These are phyloP conservation scores for Sacculina carcini DNA, from an alignment of 2,888 invertebrate genomes.

Conservation along the genomic window DNA sequence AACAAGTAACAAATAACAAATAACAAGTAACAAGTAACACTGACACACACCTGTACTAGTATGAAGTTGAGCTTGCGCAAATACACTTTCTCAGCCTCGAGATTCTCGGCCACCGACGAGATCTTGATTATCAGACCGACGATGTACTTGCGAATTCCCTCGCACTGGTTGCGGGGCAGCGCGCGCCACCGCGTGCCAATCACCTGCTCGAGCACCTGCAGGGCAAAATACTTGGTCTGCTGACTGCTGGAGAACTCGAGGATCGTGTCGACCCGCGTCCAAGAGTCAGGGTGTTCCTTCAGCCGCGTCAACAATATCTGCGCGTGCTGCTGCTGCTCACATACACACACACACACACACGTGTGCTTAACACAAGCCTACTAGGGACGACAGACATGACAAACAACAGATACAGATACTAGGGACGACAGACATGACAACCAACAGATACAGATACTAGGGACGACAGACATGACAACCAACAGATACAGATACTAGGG, in stretches of 20 bases:
- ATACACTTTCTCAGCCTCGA: slow-evolving; percentile 85
- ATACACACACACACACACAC: no score
- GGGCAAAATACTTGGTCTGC: slow-evolving; percentile 96
- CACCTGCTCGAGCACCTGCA: slow-evolving; percentile 96
- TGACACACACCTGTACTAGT: slow-evolving; percentile 54
- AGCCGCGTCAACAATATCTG: slow-evolving; percentile 82
- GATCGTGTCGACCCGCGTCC: slow-evolving; percentile 97
- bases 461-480: no score
- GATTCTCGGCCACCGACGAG: slow-evolving; percentile 61
- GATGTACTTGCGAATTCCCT: slow-evolving; percentile 96
- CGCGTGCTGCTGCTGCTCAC: slow-evolving; percentile 62
- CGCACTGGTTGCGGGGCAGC: slow-evolving; percentile 88
- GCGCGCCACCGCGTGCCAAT: slow-evolving; percentile 99
- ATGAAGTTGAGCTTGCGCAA: slow-evolving; percentile 97
- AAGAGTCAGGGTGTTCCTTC: slow-evolving; percentile 95
- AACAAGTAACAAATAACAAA: no score
- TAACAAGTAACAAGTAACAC: not conserved
- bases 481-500: no score
- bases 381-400: no score
- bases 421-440: no score
- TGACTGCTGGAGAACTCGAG: slow-evolving; percentile 83
- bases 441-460: no score
- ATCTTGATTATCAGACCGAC: slow-evolving; percentile 95
- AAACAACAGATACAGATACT: no score
- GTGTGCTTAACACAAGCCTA: no score